Evolutionary conservation across 2,888 invertebrate species (phyloP), one percentile per base, ranked within the genome.

Genomic region (Zaprionus lineosus): DNA sequence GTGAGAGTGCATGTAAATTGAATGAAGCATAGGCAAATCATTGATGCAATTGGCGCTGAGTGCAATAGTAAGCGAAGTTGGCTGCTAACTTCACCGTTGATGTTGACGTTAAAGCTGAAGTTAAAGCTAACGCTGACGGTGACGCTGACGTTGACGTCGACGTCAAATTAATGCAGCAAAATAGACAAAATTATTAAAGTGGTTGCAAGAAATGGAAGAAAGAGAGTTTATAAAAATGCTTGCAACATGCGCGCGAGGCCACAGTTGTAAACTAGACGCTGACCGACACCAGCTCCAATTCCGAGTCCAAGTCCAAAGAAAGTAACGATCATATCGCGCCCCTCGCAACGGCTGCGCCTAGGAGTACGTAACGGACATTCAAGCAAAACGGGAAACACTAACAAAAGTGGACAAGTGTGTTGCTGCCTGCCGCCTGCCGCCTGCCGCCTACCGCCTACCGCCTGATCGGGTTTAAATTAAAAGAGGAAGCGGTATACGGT

Each of bases 171-270:
- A 68, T 79, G 78, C 72, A 73, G 55, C 70, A 65, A 84, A 84
- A 61, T 79, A 74, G 78, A 77, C 78, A 67, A 73, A 82, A 79
- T 85, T 66, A 83, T 78, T 66, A 72, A 74, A 68, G 72, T 56
- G 62, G 59, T 66, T 50, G 51, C 56, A 67, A 65, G 60, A 62
- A 71, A 75, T 62, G 56, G 64, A 43, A 53, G 59, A 64, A 64
- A 41, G 55, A 66, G 64, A 81, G 81, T 85, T 81, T 85, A 81
- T 81, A 81, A 81, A 81, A 85, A 58, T 73, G 86, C 74, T 85
- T 70, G 84, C 81, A 76, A 85, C 70, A 75, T 68, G 70, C 86
- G 86, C 79, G 72, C 76, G 77, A 43, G 63, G 51, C 67, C 70
- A 83, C 81, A 81, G 81, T 81, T 66, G 63, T 50, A 62, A 75